These are phyloP conservation scores for Orgyia antiqua DNA, from an alignment of 2,888 invertebrate species.

Conservation along the genomic window DNA sequence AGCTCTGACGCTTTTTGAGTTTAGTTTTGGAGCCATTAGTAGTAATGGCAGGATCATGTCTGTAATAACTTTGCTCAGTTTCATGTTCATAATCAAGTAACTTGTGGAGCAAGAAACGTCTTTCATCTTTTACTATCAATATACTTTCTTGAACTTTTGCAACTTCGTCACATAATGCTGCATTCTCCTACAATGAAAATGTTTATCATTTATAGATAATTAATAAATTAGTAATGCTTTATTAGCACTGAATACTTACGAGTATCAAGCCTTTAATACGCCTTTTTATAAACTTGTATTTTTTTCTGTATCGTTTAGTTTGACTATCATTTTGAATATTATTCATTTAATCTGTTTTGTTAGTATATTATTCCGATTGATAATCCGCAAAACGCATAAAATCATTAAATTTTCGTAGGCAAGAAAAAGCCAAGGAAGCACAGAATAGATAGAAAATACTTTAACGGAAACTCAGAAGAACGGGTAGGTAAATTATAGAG, in stretches of 20 bases:
- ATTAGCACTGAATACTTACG: conserved; percentile 62
- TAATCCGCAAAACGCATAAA: no score
- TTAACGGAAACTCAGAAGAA: no score
- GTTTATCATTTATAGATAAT: not conserved
- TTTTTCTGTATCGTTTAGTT: conserved; percentile 78
- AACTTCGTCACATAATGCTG: conserved; percentile 92
- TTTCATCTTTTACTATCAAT: conserved; percentile 87
- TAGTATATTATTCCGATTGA: no score
- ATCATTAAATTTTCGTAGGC: no score
- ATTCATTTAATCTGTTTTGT: conserved; percentile 28
- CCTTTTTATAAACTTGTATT: conserved; percentile 80
- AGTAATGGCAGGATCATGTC: conserved; percentile 35
- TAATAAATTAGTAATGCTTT: not conserved
- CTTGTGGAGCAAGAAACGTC: conserved; percentile 87
- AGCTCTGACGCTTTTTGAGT: conserved; percentile 48
- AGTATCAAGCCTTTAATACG: conserved; percentile 81
- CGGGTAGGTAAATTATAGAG: no score
- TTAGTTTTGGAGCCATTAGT: conserved; percentile 51
- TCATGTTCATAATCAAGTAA: conserved; percentile 82
- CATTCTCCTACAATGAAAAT: conserved; percentile 82
- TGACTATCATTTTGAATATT: conserved; percentile 39
- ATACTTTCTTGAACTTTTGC: conserved; percentile 90
- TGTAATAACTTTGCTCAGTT: conserved; percentile 41
- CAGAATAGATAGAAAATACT: no score
- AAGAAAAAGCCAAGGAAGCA: no score